These are phyloP conservation scores for Melipona beecheii DNA, from an alignment of 2,888 invertebrate species.

Conservation along the genomic window DNA sequence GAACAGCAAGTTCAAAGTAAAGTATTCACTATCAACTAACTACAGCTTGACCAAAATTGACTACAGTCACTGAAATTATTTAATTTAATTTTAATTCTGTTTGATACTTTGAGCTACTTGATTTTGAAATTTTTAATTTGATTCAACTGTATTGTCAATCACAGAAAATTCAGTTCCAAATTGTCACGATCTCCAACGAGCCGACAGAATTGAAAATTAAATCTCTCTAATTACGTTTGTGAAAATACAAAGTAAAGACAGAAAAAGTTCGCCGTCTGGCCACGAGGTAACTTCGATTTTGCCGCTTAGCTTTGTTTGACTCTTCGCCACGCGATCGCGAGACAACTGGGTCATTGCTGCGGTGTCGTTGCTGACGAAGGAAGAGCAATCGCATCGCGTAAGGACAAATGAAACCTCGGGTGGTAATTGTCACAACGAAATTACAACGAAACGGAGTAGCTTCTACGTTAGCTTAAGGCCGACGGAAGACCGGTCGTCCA, in stretches of 20 bases:
- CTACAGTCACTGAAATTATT: too few species aligned
- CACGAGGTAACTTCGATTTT: background rate
- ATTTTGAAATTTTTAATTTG: too few species aligned
- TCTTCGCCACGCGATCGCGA: background rate
- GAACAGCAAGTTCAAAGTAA: background rate
- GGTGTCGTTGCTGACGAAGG: background rate
- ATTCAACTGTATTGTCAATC: too few species aligned
- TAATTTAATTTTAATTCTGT: too few species aligned
- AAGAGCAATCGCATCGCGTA: too few species aligned
- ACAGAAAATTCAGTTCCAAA: too few species aligned
- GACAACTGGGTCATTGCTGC: background rate
- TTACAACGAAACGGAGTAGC: background rate
- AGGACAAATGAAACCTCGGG: background rate
- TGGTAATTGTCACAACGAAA: constrained; percentile 2
- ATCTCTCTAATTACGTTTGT: background rate
- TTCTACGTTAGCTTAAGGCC: background rate
- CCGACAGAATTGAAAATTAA: background rate
- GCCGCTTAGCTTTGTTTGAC: background rate
- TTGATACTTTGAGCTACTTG: too few species aligned
- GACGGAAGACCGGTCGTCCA: constrained; percentile 4
- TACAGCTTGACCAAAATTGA: too few species aligned
- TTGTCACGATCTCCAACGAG: too few species aligned
- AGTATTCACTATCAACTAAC: background rate
- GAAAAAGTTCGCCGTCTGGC: background rate
- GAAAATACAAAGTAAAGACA: background rate